Conservation (phyloP, 2,888 invertebrate genomes). For the Griposia aprilina region DNA sequence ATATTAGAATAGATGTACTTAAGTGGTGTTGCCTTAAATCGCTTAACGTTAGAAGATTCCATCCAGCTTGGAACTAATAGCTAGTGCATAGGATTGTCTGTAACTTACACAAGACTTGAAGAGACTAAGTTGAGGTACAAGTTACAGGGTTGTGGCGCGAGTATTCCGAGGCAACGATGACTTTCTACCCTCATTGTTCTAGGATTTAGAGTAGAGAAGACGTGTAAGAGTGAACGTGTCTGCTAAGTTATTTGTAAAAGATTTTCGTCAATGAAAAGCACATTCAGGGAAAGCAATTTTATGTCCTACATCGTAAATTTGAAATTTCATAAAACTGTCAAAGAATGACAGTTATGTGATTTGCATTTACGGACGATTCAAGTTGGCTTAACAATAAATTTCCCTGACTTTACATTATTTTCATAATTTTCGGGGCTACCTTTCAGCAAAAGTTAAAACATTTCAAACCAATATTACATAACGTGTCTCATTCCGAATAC, state of each 20-base stretch:
- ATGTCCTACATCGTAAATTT: not conserved
- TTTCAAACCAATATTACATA: too few species aligned
- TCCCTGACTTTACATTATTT: not conserved
- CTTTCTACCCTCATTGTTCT: slow-evolving; percentile 45
- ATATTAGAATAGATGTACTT: not conserved
- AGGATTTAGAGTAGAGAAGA: not conserved
- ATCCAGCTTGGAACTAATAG: not conserved
- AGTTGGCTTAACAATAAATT: not conserved
- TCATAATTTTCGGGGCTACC: not conserved
- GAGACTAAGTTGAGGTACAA: slow-evolving; percentile 15
- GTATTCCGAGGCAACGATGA: slow-evolving; percentile 13
- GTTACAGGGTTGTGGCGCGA: slow-evolving; percentile 27
- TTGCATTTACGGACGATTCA: not conserved
- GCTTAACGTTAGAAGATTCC: not conserved
- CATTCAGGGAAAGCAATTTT: too few species aligned
- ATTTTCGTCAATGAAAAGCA: not conserved
- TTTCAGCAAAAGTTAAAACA: not conserved
- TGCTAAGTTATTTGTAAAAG: slow-evolving; percentile 1
- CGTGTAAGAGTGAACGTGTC: not conserved
- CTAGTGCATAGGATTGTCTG: slow-evolving; percentile 7
- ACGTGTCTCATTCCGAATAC: too few species aligned
- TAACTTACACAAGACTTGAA: slow-evolving; percentile 35
- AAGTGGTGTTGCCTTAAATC: not conserved
- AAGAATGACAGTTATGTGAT: not conserved
- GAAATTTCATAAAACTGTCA: not conserved